A percentile compares a stretch with the other conserved stretches of the same genome.
These are phyloP conservation scores for Ptilodon capucinus DNA, from an alignment of 2,888 invertebrate species.

Conservation along the genomic window DNA sequence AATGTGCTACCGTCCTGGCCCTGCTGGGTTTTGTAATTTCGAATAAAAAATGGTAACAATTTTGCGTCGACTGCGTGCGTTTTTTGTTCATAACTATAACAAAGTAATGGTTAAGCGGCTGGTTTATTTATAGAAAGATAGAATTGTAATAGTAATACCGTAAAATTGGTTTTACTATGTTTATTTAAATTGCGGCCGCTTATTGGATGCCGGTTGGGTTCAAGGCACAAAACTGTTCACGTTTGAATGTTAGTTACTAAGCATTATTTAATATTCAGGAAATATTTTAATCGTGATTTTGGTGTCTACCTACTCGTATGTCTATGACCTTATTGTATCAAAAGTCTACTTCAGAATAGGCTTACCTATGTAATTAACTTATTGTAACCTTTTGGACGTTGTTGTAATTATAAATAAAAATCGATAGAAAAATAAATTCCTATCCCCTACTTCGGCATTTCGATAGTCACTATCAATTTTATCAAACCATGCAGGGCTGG, in stretches of 20 bases:
- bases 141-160: neutral
- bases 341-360: no score
- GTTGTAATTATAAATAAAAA: no score
- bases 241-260: neutral
- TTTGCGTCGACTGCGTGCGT: slow-evolving; percentile 35
- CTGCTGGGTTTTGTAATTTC: slow-evolving; percentile 47
- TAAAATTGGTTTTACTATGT: neutral
- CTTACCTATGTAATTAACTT: no score
- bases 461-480: neutral
- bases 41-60: slow-evolving; percentile 54
- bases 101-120: slow-evolving; percentile 19
- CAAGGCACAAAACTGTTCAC: slow-evolving; percentile 4
- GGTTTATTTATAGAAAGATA: slow-evolving; percentile 20
- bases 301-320: no score
- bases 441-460: neutral
- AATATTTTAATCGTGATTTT: neutral
- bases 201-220: neutral
- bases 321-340: no score
- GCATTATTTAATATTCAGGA: neutral
- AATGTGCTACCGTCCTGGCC: slow-evolving; percentile 66
- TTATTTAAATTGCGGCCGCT: neutral
- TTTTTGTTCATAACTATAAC: slow-evolving; percentile 31
- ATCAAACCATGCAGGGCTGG: neutral
- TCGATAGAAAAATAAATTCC: neutral
- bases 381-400: no score